Evolutionary conservation across 2,888 invertebrate genomes (phyloP), one percentile per base, ranked within the genome.

Genomic region (Thecophora atra): DNA sequence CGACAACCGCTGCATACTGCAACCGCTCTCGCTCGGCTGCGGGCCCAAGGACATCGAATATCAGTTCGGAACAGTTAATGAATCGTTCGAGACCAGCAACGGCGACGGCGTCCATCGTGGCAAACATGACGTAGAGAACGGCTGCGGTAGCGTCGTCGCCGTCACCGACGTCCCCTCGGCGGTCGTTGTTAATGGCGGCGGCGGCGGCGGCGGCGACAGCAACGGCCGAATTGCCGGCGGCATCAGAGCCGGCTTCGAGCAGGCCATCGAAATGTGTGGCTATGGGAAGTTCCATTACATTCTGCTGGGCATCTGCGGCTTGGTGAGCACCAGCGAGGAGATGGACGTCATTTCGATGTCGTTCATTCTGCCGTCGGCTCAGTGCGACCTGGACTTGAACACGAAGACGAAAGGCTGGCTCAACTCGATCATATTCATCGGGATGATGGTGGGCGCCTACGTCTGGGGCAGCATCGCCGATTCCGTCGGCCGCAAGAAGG

Each of bases 331-430:
- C 79, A 95, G 95, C 87, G 96, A 97, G 90, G 96, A 96, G 89
- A 95, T 97, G 92, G 96, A 96, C 89, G 95, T 96, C 88, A 94
- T 97, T 83, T 95, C 94, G 81, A 95, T 97, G 92, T 96, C 96
- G 79, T 97, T 96, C 90, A 94, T 97, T 87, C 89, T 97, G 76
- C 96, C 96, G 62, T 94, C 95, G 81, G 96, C 96, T 78, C 94
- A 96, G 88, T 96, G 96, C 90, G 97, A 97, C 89, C 89, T 97
- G 86, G 88, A 93, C 78, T 90, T 97, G 81, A 92, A 93, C 83
- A 95, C 96, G 71, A 90, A 92, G 80, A 93, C 94, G 77, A 96
- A 96, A 88, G 92, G 88, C 86, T 91, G 91, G 91, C 89, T 93
- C 78, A 94, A 93, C 88, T 92, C 93, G 77, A 92, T 93, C 84